Conservation (phyloP, 2,113 vertebrate genomes). For the Pleuronectes platessa region DNA sequence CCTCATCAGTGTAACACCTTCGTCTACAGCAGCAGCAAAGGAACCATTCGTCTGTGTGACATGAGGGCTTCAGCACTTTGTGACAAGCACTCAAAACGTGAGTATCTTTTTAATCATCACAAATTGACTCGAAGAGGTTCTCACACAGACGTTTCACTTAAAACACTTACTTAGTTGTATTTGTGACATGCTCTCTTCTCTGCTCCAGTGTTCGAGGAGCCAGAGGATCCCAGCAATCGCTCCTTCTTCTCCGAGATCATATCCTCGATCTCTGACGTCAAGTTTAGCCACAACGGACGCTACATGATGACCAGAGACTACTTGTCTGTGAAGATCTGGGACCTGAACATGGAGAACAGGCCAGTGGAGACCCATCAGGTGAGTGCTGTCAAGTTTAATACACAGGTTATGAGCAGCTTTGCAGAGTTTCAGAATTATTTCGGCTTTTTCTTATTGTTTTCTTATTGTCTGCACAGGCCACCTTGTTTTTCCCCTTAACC, state of each 20-base stretch:
- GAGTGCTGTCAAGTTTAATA: not conserved
- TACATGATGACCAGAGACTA: slow-evolving; percentile 87
- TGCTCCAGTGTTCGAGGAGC: slow-evolving; percentile 82
- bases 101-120: slow-evolving; percentile 23
- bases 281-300: slow-evolving; percentile 85
- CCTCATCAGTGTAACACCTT: slow-evolving; percentile 97
- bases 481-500: too few species aligned
- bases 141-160: not conserved
- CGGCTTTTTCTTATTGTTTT: not conserved
- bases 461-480: too few species aligned
- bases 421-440: too few species aligned
- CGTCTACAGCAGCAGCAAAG: slow-evolving; percentile 99
- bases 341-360: slow-evolving; percentile 85
- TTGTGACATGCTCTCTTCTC: not conserved
- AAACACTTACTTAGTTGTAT: not conserved
- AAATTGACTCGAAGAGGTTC: not conserved
- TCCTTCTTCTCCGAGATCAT: slow-evolving; percentile 88
- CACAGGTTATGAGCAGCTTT: too few species aligned
- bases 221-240: slow-evolving; percentile 85
- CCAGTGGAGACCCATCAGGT: slow-evolving; percentile 86
- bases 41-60: slow-evolving; percentile 96
- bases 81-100: slow-evolving; percentile 92
- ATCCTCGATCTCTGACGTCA: slow-evolving; percentile 85
- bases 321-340: slow-evolving; percentile 85
- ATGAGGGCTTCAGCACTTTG: slow-evolving; percentile 95